phyloP scores from a whole-genome alignment of 1,140 invertebrate species.

The Chrysomallon squamiferum region DNA sequence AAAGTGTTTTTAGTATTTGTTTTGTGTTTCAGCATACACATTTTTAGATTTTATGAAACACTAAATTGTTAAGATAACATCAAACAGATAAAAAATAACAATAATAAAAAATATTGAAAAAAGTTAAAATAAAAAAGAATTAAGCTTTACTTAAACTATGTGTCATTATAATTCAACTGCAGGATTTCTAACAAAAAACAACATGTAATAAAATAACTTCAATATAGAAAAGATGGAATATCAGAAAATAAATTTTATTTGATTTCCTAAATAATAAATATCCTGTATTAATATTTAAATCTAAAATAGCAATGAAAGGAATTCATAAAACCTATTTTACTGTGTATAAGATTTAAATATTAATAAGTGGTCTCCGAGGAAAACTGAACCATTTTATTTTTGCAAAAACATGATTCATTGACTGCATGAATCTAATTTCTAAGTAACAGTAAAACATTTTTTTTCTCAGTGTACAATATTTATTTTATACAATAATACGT shows the following conservation, averaged over 20 bases:
- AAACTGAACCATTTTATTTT: neutral
- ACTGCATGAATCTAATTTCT: neutral
- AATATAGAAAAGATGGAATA: neutral
- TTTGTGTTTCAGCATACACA: neutral
- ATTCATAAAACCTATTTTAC: neutral
- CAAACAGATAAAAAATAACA: no score
- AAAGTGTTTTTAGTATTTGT: neutral
- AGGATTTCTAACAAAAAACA: no score
- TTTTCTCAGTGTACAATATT: neutral
- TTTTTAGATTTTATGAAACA: neutral
- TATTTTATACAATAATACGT: neutral
- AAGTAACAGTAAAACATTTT: neutral
- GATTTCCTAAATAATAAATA: neutral
- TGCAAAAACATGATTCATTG: neutral
- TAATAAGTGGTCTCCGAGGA: neutral
- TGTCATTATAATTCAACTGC: no score
- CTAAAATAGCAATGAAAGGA: neutral
- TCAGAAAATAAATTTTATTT: neutral
- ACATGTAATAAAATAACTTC: no score
- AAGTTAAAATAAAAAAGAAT: no score
- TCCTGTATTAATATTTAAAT: neutral
- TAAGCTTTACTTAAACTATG: no score
- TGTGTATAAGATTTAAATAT: neutral
- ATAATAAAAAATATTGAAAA: no score
- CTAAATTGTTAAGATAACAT: neutral